phyloP scores from a whole-genome alignment of 2,113 vertebrate species.

The Guaruba guarouba region DNA sequence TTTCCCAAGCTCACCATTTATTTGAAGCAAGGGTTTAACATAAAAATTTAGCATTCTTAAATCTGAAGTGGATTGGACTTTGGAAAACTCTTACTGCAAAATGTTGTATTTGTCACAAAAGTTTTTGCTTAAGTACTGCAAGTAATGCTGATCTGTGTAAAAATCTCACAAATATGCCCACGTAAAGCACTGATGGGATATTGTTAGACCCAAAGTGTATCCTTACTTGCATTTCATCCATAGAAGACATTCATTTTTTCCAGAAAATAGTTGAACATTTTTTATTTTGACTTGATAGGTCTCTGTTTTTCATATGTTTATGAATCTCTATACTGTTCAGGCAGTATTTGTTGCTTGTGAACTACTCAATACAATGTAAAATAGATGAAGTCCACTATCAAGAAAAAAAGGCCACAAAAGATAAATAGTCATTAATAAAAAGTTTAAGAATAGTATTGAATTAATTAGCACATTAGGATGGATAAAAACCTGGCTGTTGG shows the following conservation, averaged over 20 bases:
- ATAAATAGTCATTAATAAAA: neutral
- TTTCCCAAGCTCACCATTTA: neutral
- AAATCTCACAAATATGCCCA: neutral
- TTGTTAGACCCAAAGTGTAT: neutral
- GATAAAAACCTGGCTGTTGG: neutral
- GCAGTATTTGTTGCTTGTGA: neutral
- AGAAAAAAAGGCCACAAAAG: neutral
- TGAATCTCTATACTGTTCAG: neutral
- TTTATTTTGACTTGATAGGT: neutral
- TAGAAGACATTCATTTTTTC: neutral
- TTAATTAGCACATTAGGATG: neutral
- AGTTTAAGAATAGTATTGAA: neutral
- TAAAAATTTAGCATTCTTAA: neutral
- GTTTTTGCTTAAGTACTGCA: neutral
- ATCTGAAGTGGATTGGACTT: neutral
- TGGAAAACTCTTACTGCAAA: neutral
- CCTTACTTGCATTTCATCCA: neutral
- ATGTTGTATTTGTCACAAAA: neutral
- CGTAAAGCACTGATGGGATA: neutral
- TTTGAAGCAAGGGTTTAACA: neutral
- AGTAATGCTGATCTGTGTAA: neutral
- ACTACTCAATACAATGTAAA: neutral
- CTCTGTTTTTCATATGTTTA: neutral
- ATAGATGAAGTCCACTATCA: neutral
- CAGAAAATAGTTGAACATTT: neutral